Evolutionary conservation across 1,140 invertebrate species (phyloP), one percentile per base, ranked within the genome.

Genomic region (Drosophila mauritiana): DNA sequence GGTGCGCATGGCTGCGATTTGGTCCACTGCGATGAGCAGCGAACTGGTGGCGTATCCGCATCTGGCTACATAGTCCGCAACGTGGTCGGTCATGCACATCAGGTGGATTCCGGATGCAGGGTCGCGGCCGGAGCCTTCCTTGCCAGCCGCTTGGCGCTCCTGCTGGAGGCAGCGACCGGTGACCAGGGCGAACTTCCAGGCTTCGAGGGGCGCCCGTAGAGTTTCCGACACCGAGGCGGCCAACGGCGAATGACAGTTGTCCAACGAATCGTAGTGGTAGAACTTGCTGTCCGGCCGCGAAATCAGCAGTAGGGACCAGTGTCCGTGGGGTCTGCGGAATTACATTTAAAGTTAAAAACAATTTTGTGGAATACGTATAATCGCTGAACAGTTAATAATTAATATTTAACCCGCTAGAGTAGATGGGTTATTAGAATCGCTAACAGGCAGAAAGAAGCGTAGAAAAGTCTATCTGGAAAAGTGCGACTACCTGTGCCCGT

Each of bases 1-100:
- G 2, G 25, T 7, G 10, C 78, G 78, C 75, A 61, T 80, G n/a
- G 15, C 48, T 0, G 25, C 8, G 8, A 80, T 64, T 22, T 78
- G 42, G 1, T 80, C 68, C 4, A 34, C 8, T 12, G 78, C 49
- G 13, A 80, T 53, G 8, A 80, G 63, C 34, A 80, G 31, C 6
- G 69, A 55, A 46, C 78, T 78, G 31, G 68, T 56, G 8, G 78
- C 78, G 43, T 63, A 78, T 20, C 75, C 78, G n/a, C 69, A 78
- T 1, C 69, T 49, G 3, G 34, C 12, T 4, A 68, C 57, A 42
- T 80, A 80, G 12, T 80, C 78, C 1, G 54, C 58, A 43, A 74
- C 31, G 27, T 54, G 25, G 10, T 80, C 75, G 7, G 58, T 25
- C 78, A 80, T 80, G 58, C 78, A 80, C 46, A 78, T 59, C 7